phyloP scores from a whole-genome alignment of 2,888 invertebrate species.

The Zygaena filipendulae region DNA sequence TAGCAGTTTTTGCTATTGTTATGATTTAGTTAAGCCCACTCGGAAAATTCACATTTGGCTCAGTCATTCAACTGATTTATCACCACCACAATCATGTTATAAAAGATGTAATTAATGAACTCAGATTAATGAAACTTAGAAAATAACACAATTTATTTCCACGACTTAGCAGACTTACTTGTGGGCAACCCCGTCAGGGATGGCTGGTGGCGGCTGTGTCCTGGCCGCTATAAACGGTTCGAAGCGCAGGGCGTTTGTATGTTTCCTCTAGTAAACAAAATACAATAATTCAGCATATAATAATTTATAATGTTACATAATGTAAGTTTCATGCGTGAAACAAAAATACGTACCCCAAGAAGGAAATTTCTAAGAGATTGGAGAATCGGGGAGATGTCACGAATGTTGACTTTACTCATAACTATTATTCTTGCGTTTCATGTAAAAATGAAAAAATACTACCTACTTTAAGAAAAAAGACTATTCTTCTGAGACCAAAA shows the following conservation, averaged over 20 bases:
- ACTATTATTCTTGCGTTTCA: conserved; percentile 16
- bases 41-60: too few species aligned
- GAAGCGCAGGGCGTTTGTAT: conserved; percentile 73
- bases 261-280: conserved; percentile 59
- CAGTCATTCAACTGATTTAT: too few species aligned
- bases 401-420: conserved; percentile 53
- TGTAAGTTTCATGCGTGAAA: conserved; percentile 15
- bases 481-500: too few species aligned
- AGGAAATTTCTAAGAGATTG: conserved; percentile 73
- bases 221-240: conserved; percentile 75
- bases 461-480: too few species aligned
- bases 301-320: conserved; percentile 23
- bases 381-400: conserved; percentile 74
- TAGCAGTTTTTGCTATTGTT: too few species aligned
- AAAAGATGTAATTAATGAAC: too few species aligned
- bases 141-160: too few species aligned
- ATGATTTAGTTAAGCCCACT: too few species aligned
- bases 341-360: conserved; percentile 74
- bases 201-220: conserved; percentile 81
- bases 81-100: too few species aligned
- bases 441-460: too few species aligned
- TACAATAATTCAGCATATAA: conserved; percentile 6
- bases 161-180: conserved; percentile 49
- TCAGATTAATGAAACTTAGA: too few species aligned
- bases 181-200: conserved; percentile 87